phyloP scores from a whole-genome alignment of 1,140 invertebrate species.

The Oncopodura yosiiana region DNA sequence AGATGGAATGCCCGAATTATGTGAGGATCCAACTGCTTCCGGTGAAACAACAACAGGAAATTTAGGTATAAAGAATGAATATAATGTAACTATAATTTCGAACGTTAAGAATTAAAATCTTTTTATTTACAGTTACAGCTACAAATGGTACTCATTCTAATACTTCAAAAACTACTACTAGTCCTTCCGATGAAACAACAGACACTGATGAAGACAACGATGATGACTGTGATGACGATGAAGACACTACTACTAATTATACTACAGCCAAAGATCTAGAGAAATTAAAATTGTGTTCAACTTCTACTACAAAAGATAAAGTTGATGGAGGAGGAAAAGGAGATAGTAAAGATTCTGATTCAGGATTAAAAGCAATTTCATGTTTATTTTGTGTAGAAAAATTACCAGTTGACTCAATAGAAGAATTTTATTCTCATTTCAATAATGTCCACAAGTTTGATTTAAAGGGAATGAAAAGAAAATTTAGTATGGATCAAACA shows the following conservation, averaged over 20 bases:
- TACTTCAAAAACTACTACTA: constrained; percentile 24
- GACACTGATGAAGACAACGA: constrained; percentile 28
- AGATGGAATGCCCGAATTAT: too few relatives aligned
- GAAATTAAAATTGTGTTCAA: too few relatives aligned
- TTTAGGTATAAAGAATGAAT: too few relatives aligned
- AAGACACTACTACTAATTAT: constrained; percentile 19
- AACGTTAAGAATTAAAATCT: neutral
- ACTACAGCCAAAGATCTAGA: constrained; percentile 22
- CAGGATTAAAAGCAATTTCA: too few relatives aligned
- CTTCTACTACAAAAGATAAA: too few relatives aligned
- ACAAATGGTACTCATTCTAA: neutral
- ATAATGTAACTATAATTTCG: too few relatives aligned
- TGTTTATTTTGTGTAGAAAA: constrained; percentile 50
- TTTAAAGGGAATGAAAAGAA: constrained; percentile 54
- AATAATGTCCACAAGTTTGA: constrained; percentile 55
- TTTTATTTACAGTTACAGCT: neutral
- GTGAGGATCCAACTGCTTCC: too few relatives aligned
- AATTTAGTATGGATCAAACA: constrained; percentile 68
- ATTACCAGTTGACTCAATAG: constrained; percentile 37
- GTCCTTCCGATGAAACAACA: constrained; percentile 15
- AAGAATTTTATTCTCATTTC: constrained; percentile 45
- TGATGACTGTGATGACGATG: constrained; percentile 21
- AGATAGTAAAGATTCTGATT: too few relatives aligned
- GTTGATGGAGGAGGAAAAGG: too few relatives aligned
- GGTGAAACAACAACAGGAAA: too few relatives aligned